These are phyloP conservation scores for Argya squamiceps DNA, from an alignment of 2,797 vertebrate genomes.

Conservation along the genomic window DNA sequence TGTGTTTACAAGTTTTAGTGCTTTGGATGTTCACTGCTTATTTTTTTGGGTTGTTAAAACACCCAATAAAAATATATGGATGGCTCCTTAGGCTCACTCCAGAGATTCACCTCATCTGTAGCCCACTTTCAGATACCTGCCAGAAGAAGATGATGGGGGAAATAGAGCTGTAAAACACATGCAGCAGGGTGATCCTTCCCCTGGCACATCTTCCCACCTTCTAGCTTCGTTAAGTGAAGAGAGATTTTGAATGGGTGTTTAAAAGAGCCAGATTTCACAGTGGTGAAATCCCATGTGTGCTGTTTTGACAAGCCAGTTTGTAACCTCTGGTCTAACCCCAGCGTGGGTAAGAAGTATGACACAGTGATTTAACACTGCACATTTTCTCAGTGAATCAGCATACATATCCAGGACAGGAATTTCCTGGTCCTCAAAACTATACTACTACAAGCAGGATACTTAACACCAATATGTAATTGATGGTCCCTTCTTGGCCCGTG, in stretches of 20 bases:
- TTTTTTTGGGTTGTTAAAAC: neutral
- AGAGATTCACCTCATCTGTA: neutral
- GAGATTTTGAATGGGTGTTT: neutral
- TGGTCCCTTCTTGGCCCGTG: neutral
- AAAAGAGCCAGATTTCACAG: neutral
- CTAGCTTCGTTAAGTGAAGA: neutral
- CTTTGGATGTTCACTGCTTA: neutral
- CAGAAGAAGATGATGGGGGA: neutral
- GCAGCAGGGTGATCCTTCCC: neutral
- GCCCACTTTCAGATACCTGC: neutral
- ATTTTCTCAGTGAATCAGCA: neutral
- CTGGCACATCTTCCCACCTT: neutral
- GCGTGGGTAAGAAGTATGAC: neutral
- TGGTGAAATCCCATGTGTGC: neutral
- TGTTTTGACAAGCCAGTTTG: neutral
- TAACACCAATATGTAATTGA: neutral
- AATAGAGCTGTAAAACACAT: neutral
- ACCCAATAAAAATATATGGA: neutral
- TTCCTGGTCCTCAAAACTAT: neutral
- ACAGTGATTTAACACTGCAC: neutral
- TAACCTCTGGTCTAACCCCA: neutral
- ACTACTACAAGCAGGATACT: neutral
- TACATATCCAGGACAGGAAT: neutral
- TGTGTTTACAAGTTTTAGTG: neutral
- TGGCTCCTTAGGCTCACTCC: neutral